Evolutionary conservation across 2,113 vertebrate genomes (phyloP).

Genomic region (Ptyas mucosa): DNA sequence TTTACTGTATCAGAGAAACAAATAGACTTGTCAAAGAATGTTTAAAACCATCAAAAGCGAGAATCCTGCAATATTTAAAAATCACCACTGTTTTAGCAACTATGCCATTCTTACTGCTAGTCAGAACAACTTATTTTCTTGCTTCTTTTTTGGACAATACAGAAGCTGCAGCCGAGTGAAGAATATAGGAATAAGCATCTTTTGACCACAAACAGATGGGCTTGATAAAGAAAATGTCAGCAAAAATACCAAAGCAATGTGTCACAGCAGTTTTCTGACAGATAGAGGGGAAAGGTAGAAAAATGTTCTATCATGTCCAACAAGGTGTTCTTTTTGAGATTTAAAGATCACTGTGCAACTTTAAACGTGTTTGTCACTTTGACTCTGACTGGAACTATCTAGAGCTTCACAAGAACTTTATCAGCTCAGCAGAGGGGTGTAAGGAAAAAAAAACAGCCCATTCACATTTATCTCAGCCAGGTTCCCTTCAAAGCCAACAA

Average conservation of each 20-base stretch:
- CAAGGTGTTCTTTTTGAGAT: constrained; percentile 99
- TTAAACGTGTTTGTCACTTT: constrained; percentile 98
- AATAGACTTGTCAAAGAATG: constrained; percentile 14
- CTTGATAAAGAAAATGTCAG: constrained; percentile 99
- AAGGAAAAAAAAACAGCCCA: constrained; percentile 77
- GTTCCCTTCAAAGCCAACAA: constrained; percentile 99
- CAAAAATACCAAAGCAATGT: constrained; percentile 93
- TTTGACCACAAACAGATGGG: constrained; percentile 89
- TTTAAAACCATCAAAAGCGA: background rate
- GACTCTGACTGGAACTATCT: constrained; percentile 95
- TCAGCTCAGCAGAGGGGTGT: constrained; percentile 79
- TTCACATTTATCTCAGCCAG: constrained; percentile 98
- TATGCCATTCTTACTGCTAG: constrained; percentile 24
- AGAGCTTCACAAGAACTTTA: constrained; percentile 98
- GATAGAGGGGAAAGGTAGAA: constrained; percentile 93
- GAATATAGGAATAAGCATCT: constrained; percentile 83
- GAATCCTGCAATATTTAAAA: constrained; percentile 18
- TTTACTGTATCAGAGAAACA: background rate
- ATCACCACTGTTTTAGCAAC: background rate
- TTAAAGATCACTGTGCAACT: constrained; percentile 99
- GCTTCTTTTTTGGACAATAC: constrained; percentile 53
- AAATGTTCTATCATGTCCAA: constrained; percentile 99
- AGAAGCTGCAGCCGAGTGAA: constrained; percentile 68
- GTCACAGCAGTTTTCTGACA: constrained; percentile 91
- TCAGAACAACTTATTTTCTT: constrained; percentile 74